Conservation (phyloP, 2,113 vertebrate species). For the Shinisaurus crocodilurus region DNA sequence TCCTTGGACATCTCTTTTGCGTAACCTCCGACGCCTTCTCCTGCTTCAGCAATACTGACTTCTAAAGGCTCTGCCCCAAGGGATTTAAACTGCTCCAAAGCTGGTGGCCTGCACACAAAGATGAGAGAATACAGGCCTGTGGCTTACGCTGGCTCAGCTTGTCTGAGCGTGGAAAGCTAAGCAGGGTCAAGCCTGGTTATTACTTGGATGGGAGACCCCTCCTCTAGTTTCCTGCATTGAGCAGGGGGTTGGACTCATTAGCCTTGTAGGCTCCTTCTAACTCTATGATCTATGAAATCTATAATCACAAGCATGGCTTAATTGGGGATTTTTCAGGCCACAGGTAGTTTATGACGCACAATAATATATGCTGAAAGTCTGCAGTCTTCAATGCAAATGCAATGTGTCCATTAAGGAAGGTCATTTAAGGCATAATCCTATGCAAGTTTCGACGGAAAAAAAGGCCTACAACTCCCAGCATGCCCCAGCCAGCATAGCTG, state of each 20-base stretch:
- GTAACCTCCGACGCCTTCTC: constrained; percentile 78
- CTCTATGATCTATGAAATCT: no score
- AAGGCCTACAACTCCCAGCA: no score
- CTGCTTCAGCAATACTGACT: constrained; percentile 75
- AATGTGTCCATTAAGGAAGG: background rate
- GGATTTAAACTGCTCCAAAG: constrained; percentile 82
- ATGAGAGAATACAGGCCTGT: background rate
- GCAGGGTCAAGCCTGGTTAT: no score
- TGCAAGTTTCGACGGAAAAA: no score
- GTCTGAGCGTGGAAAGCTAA: no score
- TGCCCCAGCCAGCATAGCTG: no score
- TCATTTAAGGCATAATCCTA: no score
- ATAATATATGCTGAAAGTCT: background rate
- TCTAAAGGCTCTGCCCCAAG: constrained; percentile 80
- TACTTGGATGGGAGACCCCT: no score
- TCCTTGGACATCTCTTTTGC: constrained; percentile 83
- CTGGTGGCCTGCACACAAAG: constrained; percentile 70
- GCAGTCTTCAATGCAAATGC: background rate
- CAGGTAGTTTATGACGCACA: background rate
- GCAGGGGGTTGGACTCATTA: no score
- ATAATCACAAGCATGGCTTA: background rate
- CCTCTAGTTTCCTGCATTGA: no score
- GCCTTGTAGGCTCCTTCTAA: no score
- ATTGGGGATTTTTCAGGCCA: background rate
- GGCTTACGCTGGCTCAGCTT: no score